Conservation (phyloP, 2,113 vertebrate species). For the Echinops telfairi region DNA sequence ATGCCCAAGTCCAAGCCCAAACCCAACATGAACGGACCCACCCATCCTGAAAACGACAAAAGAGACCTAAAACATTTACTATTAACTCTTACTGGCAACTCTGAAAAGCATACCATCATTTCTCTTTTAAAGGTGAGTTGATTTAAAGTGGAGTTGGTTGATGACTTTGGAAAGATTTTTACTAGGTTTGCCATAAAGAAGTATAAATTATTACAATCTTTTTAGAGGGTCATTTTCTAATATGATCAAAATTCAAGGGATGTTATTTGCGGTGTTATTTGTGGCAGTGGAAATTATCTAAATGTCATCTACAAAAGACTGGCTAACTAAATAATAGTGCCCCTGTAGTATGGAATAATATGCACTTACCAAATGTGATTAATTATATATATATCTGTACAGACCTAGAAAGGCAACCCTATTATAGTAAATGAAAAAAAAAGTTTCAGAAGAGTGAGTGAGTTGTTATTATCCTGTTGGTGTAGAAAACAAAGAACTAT, state of each 20-base stretch:
- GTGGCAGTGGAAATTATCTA: neutral
- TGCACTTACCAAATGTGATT: neutral
- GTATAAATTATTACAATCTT: constrained; percentile 46
- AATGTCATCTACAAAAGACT: neutral
- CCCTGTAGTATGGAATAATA: neutral
- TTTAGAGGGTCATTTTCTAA: constrained; percentile 42
- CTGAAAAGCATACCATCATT: neutral
- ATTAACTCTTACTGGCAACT: neutral
- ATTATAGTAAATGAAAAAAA: neutral
- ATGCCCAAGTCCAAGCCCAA: neutral
- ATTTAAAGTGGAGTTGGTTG: constrained; percentile 32
- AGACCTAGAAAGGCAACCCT: neutral
- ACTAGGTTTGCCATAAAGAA: constrained; percentile 30
- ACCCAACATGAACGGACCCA: neutral
- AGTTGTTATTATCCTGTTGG: neutral
- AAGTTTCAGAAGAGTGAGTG: neutral
- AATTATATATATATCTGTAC: neutral
- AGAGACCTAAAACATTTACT: neutral
- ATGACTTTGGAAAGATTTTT: constrained; percentile 44
- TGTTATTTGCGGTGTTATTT: constrained; percentile 42
- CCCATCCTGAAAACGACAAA: neutral
- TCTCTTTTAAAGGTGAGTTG: neutral
- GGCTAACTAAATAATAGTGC: constrained; percentile 6
- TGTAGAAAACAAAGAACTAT: neutral
- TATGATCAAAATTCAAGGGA: constrained; percentile 52